These are phyloP conservation scores for Oostethus manadensis DNA, from an alignment of 2,113 vertebrate species.

Conservation along the genomic window DNA sequence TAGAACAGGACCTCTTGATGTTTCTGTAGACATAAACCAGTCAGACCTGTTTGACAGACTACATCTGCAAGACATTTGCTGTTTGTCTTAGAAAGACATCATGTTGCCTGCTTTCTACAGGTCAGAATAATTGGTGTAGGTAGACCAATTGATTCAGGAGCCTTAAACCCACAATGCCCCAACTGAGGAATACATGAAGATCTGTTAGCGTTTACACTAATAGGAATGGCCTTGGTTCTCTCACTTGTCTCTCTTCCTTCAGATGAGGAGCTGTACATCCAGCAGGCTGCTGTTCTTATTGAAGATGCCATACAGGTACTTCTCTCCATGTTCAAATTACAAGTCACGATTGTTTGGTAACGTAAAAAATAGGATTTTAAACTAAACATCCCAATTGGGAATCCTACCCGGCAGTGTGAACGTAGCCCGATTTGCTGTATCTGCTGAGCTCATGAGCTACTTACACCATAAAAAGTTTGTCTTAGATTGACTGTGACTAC, in stretches of 20 bases:
- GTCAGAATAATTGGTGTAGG: neutral
- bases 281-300: constrained; percentile 88
- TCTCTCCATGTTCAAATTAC: neutral
- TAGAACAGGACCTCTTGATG: neutral
- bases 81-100: neutral
- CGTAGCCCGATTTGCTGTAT: too few species aligned
- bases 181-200: neutral
- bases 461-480: too few species aligned
- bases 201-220: neutral
- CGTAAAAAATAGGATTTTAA: too few species aligned
- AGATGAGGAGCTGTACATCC: constrained; percentile 74
- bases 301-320: constrained; percentile 90
- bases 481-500: too few species aligned
- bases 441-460: too few species aligned
- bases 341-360: too few species aligned
- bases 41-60: constrained; percentile 26
- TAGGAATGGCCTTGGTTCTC: constrained; percentile 5
- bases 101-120: neutral
- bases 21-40: constrained; percentile 3
- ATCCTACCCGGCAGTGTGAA: too few species aligned
- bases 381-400: too few species aligned
- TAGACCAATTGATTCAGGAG: neutral
- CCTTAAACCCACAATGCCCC: neutral
- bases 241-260: neutral
- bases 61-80: neutral